Conservation (phyloP, 2,113 vertebrate species). For the Rhineura floridana region DNA sequence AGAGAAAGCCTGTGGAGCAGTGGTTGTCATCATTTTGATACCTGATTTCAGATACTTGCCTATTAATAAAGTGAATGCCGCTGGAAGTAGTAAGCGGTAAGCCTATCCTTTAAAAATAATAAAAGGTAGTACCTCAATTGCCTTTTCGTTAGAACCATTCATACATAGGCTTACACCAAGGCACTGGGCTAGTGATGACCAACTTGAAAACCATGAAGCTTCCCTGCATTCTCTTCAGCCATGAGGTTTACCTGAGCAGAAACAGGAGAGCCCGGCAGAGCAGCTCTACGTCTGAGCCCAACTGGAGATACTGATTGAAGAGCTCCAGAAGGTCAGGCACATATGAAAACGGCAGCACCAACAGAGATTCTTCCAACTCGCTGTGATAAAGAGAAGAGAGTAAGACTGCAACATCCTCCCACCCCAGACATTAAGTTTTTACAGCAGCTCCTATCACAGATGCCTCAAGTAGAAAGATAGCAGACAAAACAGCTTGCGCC, state of each 20-base stretch:
- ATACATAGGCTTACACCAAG: background rate
- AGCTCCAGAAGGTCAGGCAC: slow-evolving; percentile 88
- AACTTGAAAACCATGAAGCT: background rate
- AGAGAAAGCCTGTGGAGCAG: background rate
- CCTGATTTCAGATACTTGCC: background rate
- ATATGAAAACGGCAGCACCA: slow-evolving; percentile 94
- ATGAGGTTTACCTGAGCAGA: slow-evolving; percentile 85
- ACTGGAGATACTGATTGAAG: slow-evolving; percentile 84
- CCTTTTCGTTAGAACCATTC: background rate
- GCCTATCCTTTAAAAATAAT: background rate
- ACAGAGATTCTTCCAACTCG: slow-evolving; percentile 92
- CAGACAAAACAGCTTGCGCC: too few species aligned
- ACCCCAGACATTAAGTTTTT: background rate
- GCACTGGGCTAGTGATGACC: too few species aligned
- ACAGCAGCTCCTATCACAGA: background rate
- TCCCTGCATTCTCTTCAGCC: background rate
- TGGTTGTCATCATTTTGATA: background rate
- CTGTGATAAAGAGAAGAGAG: slow-evolving; percentile 67
- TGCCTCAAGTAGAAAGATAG: background rate
- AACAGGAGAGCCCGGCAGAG: slow-evolving; percentile 95
- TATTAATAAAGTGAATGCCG: background rate
- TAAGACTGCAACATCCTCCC: background rate
- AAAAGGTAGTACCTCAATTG: background rate
- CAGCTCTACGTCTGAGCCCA: slow-evolving; percentile 87
- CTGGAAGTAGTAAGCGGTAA: background rate